Evolutionary conservation across 2,113 vertebrate species (phyloP).

Genomic region (Oryzias melastigma): DNA sequence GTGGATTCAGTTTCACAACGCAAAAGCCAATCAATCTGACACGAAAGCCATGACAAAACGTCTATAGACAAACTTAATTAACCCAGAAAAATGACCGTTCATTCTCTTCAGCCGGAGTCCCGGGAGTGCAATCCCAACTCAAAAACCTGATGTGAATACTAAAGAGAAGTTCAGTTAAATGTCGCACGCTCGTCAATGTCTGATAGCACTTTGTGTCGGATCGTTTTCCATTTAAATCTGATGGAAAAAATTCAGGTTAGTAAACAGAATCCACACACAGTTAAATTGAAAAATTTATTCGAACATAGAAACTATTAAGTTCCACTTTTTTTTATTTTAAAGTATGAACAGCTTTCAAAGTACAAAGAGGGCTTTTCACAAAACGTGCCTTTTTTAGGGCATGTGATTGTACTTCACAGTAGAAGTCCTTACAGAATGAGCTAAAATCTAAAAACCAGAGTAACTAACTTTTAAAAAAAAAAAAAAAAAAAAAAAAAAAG

Average conservation of each 20-base stretch:
- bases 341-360: conserved; percentile 70
- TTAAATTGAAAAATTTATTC: conserved; percentile 79
- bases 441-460: conserved; percentile 45
- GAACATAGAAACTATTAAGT: conserved; percentile 66
- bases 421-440: conserved; percentile 31
- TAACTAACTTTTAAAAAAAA: conserved; percentile 29
- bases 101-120: conserved; percentile 8
- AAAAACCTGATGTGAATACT: conserved; percentile 24
- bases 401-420: conserved; percentile 74
- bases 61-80: conserved; percentile 44
- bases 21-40: conserved; percentile 17
- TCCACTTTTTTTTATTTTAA: conserved; percentile 63
- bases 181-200: conserved; percentile 2
- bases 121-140: background rate
- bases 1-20: conserved; percentile 13
- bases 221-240: background rate
- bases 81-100: conserved; percentile 27
- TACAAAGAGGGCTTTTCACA: conserved; percentile 63
- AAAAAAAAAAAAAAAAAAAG: conserved; percentile 44
- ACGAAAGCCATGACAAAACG: conserved; percentile 30
- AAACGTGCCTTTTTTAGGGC: conserved; percentile 38
- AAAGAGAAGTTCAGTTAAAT: conserved; percentile 9
- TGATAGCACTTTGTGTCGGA: background rate
- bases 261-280: conserved; percentile 19
- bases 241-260: too few relatives aligned